phyloP scores from a whole-genome alignment of 2,888 invertebrate genomes.

The Campoplex nolae region DNA sequence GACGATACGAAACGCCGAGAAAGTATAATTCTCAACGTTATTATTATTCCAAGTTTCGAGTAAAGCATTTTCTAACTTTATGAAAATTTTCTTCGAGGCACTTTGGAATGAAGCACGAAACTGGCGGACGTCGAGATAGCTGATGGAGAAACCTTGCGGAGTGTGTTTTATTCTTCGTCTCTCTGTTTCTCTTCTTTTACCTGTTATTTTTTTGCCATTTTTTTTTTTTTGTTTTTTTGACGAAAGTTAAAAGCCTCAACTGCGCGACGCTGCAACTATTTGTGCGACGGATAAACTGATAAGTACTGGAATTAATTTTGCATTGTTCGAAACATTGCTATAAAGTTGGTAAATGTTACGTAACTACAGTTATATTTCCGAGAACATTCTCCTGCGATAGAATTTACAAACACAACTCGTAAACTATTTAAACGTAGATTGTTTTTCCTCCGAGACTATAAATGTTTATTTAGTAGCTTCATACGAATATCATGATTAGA shows the following conservation, averaged over 20 bases:
- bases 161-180: constrained; percentile 25
- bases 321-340: constrained; percentile 37
- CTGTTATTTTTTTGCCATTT: neutral
- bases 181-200: constrained; percentile 9
- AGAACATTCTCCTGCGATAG: constrained; percentile 18
- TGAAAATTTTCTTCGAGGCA: constrained; percentile 46
- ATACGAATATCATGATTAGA: neutral
- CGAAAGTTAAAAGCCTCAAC: constrained; percentile 41
- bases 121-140: constrained; percentile 12
- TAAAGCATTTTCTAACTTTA: constrained; percentile 58
- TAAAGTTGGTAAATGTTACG: constrained; percentile 31
- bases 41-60: constrained; percentile 48
- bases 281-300: constrained; percentile 49
- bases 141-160: constrained; percentile 52
- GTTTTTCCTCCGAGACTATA: neutral
- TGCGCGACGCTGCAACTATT: constrained; percentile 50
- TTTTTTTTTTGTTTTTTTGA: constrained; percentile 26
- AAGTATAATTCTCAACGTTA: constrained; percentile 12
- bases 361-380: neutral
- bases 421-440: constrained; percentile 6
- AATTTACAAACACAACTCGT: constrained; percentile 5
- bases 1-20: constrained; percentile 3
- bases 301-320: constrained; percentile 55
- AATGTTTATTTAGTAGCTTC: constrained; percentile 5
- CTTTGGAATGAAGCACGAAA: constrained; percentile 45